Percentiles rank a stretch among this genome's conserved stretches.
phyloP scores from a whole-genome alignment of 2,888 invertebrate species.

The Myopa tessellatipennis region DNA sequence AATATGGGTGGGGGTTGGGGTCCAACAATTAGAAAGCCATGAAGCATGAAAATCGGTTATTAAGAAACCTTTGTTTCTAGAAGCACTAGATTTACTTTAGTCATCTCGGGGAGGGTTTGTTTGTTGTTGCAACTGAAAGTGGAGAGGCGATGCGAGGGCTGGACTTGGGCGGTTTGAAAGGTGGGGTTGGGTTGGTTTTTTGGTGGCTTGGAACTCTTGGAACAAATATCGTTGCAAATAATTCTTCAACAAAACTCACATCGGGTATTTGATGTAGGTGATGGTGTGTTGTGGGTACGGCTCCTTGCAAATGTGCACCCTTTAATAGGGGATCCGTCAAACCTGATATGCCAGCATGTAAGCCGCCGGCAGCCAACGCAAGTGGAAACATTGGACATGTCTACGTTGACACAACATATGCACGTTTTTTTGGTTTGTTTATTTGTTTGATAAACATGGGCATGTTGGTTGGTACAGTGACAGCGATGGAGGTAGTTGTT shows the following conservation, averaged over 20 bases:
- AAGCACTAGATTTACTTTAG: neutral
- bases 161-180: neutral
- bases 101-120: neutral
- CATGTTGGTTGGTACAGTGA: conserved; percentile 24
- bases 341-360: conserved; percentile 69
- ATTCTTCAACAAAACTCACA: conserved; percentile 66
- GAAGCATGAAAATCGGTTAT: neutral
- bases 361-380: conserved; percentile 68
- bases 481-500: conserved; percentile 32
- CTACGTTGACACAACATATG: conserved; percentile 51
- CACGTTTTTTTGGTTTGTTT: neutral
- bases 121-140: neutral
- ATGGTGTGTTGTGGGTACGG: conserved; percentile 67
- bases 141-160: neutral
- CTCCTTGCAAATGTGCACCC: conserved; percentile 69
- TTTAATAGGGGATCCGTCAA: conserved; percentile 69
- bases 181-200: conserved; percentile 7
- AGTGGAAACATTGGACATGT: conserved; percentile 70
- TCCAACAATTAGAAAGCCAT: neutral
- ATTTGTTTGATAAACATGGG: conserved; percentile 22
- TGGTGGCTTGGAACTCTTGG: neutral
- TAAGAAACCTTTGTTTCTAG: conserved; percentile 12
- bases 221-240: conserved; percentile 33
- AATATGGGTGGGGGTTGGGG: neutral
- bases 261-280: conserved; percentile 69